A percentile compares a stretch with the other conserved stretches of the same genome.
Evolutionary conservation across 2,113 vertebrate genomes (phyloP).

Genomic region (Poeciliopsis prolifica): DNA sequence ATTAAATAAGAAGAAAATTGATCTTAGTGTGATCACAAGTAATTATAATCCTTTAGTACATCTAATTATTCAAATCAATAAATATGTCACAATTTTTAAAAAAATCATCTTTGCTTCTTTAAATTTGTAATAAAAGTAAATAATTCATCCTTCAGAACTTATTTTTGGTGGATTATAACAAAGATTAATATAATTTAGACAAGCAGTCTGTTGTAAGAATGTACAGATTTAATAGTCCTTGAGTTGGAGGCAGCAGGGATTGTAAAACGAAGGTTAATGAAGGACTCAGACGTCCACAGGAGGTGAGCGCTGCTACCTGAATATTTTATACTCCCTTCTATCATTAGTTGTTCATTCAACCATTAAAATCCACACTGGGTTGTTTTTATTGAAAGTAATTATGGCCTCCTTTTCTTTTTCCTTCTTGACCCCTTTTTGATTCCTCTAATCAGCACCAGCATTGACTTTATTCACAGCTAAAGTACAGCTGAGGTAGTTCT

Average conservation of each 20-base stretch:
- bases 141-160: background rate
- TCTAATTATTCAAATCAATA: background rate
- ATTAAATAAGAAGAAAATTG: background rate
- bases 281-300: slow-evolving; percentile 41
- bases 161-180: background rate
- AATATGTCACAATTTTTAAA: background rate
- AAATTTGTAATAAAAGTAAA: background rate
- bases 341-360: slow-evolving; percentile 63
- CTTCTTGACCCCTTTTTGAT: slow-evolving; percentile 2
- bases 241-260: slow-evolving; percentile 40
- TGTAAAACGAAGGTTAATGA: slow-evolving; percentile 49
- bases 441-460: slow-evolving; percentile 41
- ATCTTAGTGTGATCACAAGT: background rate
- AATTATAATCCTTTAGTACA: background rate
- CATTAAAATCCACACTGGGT: slow-evolving; percentile 35
- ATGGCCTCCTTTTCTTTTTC: background rate
- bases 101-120: too few relatives aligned
- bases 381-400: slow-evolving; percentile 52
- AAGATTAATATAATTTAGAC: background rate
- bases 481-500: slow-evolving; percentile 43
- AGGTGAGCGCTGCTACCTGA: slow-evolving; percentile 51
- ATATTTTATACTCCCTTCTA: slow-evolving; percentile 60
- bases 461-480: slow-evolving; percentile 34
- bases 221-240: slow-evolving; percentile 29
- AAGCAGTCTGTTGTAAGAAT: background rate